Conservation (phyloP, 2,888 invertebrate species). For the Lydus trimaculatus region DNA sequence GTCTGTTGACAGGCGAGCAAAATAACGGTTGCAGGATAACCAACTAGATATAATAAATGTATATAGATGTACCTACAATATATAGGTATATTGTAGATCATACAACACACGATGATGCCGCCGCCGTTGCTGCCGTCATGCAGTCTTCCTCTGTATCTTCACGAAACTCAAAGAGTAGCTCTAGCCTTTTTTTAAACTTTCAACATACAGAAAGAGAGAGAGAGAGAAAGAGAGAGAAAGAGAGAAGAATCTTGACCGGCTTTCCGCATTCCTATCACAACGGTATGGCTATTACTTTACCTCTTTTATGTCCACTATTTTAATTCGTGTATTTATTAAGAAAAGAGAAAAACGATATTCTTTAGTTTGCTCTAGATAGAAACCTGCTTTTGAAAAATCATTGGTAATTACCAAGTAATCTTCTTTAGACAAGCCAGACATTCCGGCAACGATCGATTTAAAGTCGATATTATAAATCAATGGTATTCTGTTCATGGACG, state of each 20-base stretch:
- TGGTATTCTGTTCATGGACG: conserved; percentile 23
- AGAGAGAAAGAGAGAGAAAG: background rate
- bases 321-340: conserved; percentile 23
- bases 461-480: conserved; percentile 18
- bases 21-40: conserved; percentile 27
- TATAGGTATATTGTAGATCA: conserved; percentile 38
- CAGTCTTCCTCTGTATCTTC: conserved; percentile 32
- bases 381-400: conserved; percentile 29
- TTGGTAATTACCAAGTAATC: conserved; percentile 34
- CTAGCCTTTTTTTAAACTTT: background rate
- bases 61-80: conserved; percentile 8
- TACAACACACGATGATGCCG: conserved; percentile 31
- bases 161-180: conserved; percentile 1
- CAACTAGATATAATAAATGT: background rate
- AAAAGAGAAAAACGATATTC: background rate
- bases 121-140: conserved; percentile 30
- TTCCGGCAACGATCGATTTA: background rate
- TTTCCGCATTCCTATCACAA: conserved; percentile 35
- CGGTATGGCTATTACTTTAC: conserved; percentile 30
- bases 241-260: conserved; percentile 10
- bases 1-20: conserved; percentile 28
- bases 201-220: background rate
- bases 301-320: conserved; percentile 19
- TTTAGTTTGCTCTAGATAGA: conserved; percentile 7
- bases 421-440: conserved; percentile 34